Conservation (phyloP, 2,888 invertebrate species). For the Mesorhabditis spiculigera region DNA sequence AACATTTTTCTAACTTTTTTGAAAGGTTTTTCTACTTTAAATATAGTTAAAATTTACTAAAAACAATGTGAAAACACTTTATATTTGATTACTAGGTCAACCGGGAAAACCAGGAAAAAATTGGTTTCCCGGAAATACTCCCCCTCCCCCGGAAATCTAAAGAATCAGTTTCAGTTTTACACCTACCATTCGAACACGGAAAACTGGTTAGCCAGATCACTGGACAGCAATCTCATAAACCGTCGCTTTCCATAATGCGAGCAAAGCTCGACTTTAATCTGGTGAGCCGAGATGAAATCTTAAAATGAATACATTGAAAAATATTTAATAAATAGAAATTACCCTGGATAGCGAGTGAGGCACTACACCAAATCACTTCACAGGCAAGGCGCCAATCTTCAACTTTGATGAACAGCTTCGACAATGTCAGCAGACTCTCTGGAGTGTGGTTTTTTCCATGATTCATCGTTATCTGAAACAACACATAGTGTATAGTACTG, state of each 20-base stretch:
- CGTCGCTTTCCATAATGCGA: slow-evolving; percentile 16
- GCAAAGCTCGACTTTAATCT: slow-evolving; percentile 13
- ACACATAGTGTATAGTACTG: slow-evolving; percentile 7
- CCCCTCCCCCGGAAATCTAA: no score
- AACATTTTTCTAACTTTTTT: no score
- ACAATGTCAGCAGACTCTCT: slow-evolving; percentile 10
- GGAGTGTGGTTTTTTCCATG: slow-evolving; percentile 10
- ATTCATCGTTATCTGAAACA: slow-evolving; percentile 9
- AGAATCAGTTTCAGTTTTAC: no score
- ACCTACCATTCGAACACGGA: slow-evolving; percentile 16
- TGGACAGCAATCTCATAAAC: slow-evolving; percentile 14
- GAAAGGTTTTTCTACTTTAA: no score
- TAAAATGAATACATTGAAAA: slow-evolving; percentile 17
- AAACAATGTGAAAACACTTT: no score
- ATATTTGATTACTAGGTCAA: no score
- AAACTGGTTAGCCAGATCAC: slow-evolving; percentile 14
- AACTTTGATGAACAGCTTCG: slow-evolving; percentile 12
- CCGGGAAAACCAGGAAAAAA: no score
- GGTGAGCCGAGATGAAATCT: slow-evolving; percentile 15
- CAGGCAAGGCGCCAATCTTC: slow-evolving; percentile 7
- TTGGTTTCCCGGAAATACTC: no score
- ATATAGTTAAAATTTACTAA: no score
- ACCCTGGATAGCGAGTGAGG: slow-evolving; percentile 11
- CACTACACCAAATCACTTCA: slow-evolving; percentile 14
- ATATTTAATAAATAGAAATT: slow-evolving; percentile 2